phyloP scores from a whole-genome alignment of 2,113 vertebrate species.

The Caranx ignobilis region DNA sequence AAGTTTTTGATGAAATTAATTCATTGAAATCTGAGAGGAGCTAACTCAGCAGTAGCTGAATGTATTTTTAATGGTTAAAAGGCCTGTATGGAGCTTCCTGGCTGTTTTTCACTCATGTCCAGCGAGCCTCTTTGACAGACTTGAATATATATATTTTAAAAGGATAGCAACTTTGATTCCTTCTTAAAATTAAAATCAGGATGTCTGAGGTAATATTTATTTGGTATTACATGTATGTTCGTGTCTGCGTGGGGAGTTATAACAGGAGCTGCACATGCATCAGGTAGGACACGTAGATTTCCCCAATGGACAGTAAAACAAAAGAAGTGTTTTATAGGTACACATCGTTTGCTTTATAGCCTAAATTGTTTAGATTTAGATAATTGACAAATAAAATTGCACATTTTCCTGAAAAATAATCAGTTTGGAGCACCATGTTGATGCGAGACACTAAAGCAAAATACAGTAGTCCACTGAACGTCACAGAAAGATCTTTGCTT shows the following conservation, averaged over 20 bases:
- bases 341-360: neutral
- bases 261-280: conserved; percentile 22
- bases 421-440: neutral
- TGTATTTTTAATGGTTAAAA: conserved; percentile 54
- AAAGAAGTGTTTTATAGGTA: neutral
- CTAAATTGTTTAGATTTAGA: neutral
- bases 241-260: neutral
- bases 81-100: conserved; percentile 10
- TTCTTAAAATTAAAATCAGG: neutral
- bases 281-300: neutral
- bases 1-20: conserved; percentile 70
- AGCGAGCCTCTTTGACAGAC: conserved; percentile 7
- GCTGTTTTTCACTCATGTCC: conserved; percentile 6
- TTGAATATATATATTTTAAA: neutral
- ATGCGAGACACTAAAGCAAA: conserved; percentile 6
- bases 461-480: neutral
- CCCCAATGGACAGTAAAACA: neutral
- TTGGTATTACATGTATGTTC: neutral
- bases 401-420: neutral
- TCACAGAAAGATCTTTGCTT: neutral
- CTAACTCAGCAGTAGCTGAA: conserved; percentile 38
- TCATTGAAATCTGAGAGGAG: conserved; percentile 54
- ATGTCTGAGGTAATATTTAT: neutral
- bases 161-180: neutral
- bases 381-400: conserved; percentile 1